Percentiles rank a stretch among this genome's conserved stretches.
These are phyloP conservation scores for Thymallus thymallus DNA, from an alignment of 2,113 vertebrate genomes.

Conservation along the genomic window DNA sequence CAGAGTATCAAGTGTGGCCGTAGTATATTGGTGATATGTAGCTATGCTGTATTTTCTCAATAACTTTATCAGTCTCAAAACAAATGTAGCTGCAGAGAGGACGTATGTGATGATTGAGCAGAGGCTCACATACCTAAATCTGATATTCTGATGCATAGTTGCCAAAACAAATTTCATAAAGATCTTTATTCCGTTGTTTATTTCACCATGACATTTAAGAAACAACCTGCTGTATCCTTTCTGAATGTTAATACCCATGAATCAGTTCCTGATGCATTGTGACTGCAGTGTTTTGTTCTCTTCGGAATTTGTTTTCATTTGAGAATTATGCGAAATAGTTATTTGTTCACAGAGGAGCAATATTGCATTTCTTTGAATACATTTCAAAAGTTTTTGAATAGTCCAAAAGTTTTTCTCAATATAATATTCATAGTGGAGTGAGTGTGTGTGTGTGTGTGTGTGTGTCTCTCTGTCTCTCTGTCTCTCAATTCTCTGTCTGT, in stretches of 20 bases:
- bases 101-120: constrained; percentile 20
- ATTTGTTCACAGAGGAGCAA: constrained; percentile 65
- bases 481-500: no score
- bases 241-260: constrained; percentile 55
- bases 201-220: constrained; percentile 72
- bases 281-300: constrained; percentile 58
- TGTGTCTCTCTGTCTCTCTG: background rate
- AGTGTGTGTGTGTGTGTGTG: background rate
- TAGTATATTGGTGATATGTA: constrained; percentile 40
- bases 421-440: background rate
- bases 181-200: constrained; percentile 54
- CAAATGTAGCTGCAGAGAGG: constrained; percentile 44
- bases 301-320: constrained; percentile 65
- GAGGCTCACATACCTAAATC: constrained; percentile 36
- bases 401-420: constrained; percentile 45
- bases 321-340: constrained; percentile 44
- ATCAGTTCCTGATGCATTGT: constrained; percentile 37
- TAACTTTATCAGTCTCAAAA: constrained; percentile 54
- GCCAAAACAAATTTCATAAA: constrained; percentile 10
- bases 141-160: background rate
- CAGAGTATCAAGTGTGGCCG: constrained; percentile 47
- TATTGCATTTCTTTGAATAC: constrained; percentile 69
- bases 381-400: constrained; percentile 62
- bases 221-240: constrained; percentile 53
- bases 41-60: constrained; percentile 41